Evolutionary conservation across 2,113 vertebrate genomes (phyloP).

Genomic region (Fulica atra): DNA sequence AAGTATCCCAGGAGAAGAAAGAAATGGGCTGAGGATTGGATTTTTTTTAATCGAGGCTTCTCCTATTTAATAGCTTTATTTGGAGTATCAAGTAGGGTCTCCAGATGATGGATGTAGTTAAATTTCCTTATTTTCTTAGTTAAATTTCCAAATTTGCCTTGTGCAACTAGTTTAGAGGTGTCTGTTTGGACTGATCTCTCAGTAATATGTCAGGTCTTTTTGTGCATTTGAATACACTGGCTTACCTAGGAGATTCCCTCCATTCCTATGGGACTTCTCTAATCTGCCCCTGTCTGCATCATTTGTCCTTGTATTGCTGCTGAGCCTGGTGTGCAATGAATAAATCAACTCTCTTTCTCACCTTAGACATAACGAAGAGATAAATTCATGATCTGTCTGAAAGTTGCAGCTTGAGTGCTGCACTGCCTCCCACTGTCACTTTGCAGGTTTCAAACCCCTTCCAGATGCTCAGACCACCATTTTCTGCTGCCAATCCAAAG

Average conservation of each 20-base stretch:
- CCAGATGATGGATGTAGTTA: not conserved
- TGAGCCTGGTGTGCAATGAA: not conserved
- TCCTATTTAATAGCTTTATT: not conserved
- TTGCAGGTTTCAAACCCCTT: not conserved
- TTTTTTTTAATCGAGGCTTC: not conserved
- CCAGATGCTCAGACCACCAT: accelerated
- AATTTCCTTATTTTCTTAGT: not conserved
- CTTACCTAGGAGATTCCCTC: not conserved
- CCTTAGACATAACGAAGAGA: not conserved
- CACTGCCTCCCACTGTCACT: not conserved
- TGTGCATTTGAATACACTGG: not conserved
- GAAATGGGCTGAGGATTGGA: not conserved
- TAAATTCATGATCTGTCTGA: not conserved
- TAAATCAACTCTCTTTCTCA: not conserved
- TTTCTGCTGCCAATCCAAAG: not conserved
- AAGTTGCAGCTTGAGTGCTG: not conserved
- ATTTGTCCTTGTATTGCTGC: not conserved
- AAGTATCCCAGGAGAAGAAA: not conserved
- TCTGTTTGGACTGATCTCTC: not conserved
- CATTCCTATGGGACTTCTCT: not conserved
- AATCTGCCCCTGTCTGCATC: not conserved
- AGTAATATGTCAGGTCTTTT: not conserved
- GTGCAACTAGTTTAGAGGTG: not conserved
- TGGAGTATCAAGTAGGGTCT: not conserved
- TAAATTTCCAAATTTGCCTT: not conserved